Evolutionary conservation across 2,888 invertebrate genomes (phyloP).

Genomic region (Ommatoiulus sabulosus): DNA sequence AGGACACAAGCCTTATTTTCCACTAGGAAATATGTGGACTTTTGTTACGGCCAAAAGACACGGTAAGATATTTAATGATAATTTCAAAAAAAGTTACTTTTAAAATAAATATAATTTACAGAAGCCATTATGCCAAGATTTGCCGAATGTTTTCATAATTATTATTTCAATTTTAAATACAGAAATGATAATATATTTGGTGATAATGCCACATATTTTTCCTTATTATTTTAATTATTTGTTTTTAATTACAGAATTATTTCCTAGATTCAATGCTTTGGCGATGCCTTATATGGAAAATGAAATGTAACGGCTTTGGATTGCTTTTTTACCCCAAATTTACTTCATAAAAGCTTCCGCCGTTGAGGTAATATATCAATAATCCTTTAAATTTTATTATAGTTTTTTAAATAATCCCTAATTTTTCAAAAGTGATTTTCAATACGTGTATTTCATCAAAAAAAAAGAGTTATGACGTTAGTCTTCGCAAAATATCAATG

Average conservation of each 20-base stretch:
- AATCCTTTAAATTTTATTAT: background rate
- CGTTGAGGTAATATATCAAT: background rate
- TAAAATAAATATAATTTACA: too few species aligned
- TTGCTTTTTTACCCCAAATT: conserved; percentile 1
- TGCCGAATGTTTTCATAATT: too few species aligned
- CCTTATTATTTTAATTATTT: too few species aligned
- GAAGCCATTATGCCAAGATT: too few species aligned
- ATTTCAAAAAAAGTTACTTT: too few species aligned
- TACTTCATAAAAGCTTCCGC: background rate
- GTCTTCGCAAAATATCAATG: too few species aligned
- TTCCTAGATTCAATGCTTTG: background rate
- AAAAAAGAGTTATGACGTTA: too few species aligned
- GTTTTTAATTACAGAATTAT: background rate
- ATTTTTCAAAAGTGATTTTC: too few species aligned
- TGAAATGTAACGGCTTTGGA: background rate
- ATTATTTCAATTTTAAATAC: too few species aligned
- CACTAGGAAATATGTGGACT: background rate
- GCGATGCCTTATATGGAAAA: background rate
- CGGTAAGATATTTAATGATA: background rate
- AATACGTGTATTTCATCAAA: too few species aligned
- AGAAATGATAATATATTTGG: too few species aligned
- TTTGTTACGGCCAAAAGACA: background rate
- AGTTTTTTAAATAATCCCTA: background rate
- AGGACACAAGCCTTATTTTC: conserved; percentile 14
- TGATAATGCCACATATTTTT: too few species aligned